Evolutionary conservation across 2,797 vertebrate species (phyloP), one percentile per base, ranked within the genome.

Genomic region (Paguma larvata): DNA sequence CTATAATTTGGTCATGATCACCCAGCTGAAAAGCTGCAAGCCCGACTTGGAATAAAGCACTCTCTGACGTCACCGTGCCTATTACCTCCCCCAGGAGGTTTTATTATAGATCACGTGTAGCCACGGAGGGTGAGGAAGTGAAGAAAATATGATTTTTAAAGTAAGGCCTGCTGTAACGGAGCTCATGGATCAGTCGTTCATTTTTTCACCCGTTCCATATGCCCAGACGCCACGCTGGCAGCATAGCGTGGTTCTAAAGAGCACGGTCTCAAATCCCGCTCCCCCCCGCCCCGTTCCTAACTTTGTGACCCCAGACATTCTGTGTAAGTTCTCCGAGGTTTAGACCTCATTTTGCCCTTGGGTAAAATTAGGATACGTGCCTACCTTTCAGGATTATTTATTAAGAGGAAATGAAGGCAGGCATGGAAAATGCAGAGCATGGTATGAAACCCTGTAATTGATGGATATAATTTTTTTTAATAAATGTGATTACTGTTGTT

Each of bases 381-480:
- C 23, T 59, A 12, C 21, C 87, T 88, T 80, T 73, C 59, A 89
- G 48, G 15, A 79, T 94, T 56, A 59, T 91, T 91, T 92, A 79
- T 70, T 73, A 88, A 96, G 68, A 96, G 12, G 89, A 21, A 77
- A 94, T 59, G 21, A 91, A 87, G 34, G n/a, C 56, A 78, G 85
- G 4, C 34, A 38, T 78, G 56, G 72, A 77, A 85, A 96, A 85
- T 59, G 16, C 12, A 5, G 34, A 93, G n/a, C 18, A 25, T 41
- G 38, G 53, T 84, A 34, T 34, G 23, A 96, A 65, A 75, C 38
- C 65, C 10, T 41, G 7, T 38, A 94, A 83, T 9, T 94, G 72
- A 87, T 88, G 3, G 30, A 79, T 95, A 94, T 70, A 79, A 73
- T 65, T 75, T 92, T 95, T 91, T 95, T 91, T 48, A 96, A 80